Evolutionary conservation across 1,140 invertebrate genomes (phyloP).

Genomic region (Arctopsyche grandis): DNA sequence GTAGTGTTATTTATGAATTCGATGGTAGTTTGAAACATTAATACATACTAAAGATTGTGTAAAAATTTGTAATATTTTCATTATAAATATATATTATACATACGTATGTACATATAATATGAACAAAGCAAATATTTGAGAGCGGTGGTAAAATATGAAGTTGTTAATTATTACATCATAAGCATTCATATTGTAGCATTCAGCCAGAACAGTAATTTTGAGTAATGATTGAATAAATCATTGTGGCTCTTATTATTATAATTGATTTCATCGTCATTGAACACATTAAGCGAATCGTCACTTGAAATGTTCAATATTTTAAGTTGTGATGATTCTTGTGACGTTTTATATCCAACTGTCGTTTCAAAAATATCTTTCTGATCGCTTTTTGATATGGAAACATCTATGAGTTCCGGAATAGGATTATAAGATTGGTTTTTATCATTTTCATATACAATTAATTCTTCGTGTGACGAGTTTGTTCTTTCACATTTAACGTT

Average conservation of each 20-base stretch:
- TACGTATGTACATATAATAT: too few relatives aligned
- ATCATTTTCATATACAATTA: not conserved
- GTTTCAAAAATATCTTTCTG: not conserved
- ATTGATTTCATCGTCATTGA: not conserved
- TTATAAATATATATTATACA: too few relatives aligned
- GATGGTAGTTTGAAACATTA: too few relatives aligned
- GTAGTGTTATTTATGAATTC: too few relatives aligned
- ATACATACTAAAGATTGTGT: too few relatives aligned
- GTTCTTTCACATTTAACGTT: not conserved
- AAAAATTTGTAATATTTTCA: too few relatives aligned
- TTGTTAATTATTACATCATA: not conserved
- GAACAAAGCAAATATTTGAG: too few relatives aligned
- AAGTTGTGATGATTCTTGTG: too few relatives aligned
- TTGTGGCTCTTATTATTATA: not conserved
- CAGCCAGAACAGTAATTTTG: not conserved
- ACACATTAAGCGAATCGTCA: too few relatives aligned
- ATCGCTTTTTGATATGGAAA: not conserved
- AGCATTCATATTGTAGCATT: not conserved
- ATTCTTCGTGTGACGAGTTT: not conserved
- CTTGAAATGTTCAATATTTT: too few relatives aligned
- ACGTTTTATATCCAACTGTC: too few relatives aligned
- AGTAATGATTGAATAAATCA: not conserved
- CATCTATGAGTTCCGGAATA: not conserved
- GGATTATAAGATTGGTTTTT: not conserved
- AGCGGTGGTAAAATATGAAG: too few relatives aligned